Conservation (phyloP, 2,888 invertebrate genomes). For the Nudaria mundana region DNA sequence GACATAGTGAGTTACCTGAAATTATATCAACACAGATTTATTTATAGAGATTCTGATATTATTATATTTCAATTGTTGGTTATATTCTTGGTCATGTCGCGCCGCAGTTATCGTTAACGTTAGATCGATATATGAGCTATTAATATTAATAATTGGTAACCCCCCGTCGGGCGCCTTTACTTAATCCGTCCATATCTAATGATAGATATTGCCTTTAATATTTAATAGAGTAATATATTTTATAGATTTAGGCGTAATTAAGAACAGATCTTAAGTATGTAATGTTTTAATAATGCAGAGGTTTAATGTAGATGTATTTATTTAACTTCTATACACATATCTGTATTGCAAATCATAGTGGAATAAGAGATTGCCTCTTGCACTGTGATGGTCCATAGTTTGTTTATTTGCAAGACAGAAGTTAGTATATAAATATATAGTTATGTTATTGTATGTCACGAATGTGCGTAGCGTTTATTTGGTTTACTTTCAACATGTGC, state of each 20-base stretch:
- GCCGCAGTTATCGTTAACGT: constrained; percentile 49
- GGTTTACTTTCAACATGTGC: too few relatives aligned
- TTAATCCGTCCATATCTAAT: constrained; percentile 80
- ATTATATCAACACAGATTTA: constrained; percentile 70
- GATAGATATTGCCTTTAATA: constrained; percentile 81
- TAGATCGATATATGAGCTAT: constrained; percentile 64
- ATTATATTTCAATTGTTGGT: constrained; percentile 71
- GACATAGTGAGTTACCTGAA: constrained; percentile 78
- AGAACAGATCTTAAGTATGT: constrained; percentile 67
- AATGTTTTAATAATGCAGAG: constrained; percentile 67
- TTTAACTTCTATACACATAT: constrained; percentile 43
- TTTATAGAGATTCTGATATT: constrained; percentile 71
- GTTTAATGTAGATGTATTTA: constrained; percentile 65
- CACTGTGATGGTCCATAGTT: constrained; percentile 16
- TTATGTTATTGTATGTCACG: too few relatives aligned
- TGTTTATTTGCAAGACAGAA: constrained; percentile 39
- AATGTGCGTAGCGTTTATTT: too few relatives aligned
- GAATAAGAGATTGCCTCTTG: constrained; percentile 11
- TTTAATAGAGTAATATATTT: constrained; percentile 81
- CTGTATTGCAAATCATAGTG: constrained; percentile 36
- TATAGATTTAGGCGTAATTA: constrained; percentile 73
- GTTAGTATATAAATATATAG: too few relatives aligned
- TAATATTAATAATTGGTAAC: constrained; percentile 77
- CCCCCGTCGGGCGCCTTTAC: constrained; percentile 78
- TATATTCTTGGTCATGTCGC: constrained; percentile 59